phyloP scores from a whole-genome alignment of 2,888 invertebrate genomes.

The Baronia brevicornis region DNA sequence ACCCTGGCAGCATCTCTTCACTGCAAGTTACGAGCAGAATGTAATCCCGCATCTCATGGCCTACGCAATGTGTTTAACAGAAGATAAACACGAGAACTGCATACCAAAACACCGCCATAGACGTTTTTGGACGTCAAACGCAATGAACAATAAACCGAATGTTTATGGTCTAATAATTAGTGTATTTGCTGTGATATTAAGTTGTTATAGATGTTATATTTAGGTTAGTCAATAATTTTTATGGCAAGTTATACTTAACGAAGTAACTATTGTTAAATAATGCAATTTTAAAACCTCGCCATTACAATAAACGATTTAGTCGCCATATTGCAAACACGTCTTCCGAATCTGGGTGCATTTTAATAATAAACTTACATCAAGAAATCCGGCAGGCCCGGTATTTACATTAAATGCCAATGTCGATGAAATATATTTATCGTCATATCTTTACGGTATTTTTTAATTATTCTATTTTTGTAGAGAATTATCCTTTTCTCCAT shows the following conservation, averaged over 20 bases:
- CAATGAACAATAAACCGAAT: constrained; percentile 22
- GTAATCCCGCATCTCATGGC: constrained; percentile 85
- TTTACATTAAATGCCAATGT: no score
- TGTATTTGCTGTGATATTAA: constrained; percentile 38
- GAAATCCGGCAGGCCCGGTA: no score
- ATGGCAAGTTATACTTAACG: constrained; percentile 18
- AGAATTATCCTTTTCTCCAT: no score
- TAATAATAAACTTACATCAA: background rate
- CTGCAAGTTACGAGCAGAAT: constrained; percentile 85
- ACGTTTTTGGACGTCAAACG: constrained; percentile 26
- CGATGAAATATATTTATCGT: no score
- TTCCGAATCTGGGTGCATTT: no score
- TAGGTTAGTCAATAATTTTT: constrained; percentile 16
- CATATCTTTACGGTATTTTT: no score
- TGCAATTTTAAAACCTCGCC: no score
- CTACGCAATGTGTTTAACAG: constrained; percentile 81
- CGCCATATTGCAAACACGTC: no score
- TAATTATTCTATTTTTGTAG: no score
- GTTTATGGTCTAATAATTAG: constrained; percentile 22
- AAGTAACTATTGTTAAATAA: no score
- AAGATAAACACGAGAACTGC: constrained; percentile 64
- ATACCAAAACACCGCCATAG: constrained; percentile 18
- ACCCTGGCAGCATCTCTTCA: constrained; percentile 87
- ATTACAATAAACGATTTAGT: no score
- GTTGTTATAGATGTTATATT: constrained; percentile 25